Evolutionary conservation across 2,113 vertebrate species (phyloP), one percentile per base, ranked within the genome.

Genomic region (Hyaena hyaena): DNA sequence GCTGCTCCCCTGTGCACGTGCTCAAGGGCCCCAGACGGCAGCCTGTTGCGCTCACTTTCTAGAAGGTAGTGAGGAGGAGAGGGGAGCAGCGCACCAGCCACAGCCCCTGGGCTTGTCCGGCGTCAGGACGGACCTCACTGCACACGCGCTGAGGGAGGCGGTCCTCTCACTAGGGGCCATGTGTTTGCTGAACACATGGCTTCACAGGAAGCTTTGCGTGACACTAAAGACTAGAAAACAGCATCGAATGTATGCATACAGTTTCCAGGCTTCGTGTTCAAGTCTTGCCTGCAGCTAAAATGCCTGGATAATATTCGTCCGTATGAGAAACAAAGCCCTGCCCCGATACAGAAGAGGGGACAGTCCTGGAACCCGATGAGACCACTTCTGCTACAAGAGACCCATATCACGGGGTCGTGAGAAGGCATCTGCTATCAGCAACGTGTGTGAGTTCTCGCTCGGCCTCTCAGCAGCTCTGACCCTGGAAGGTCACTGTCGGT

Each of bases 391-490:
- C 5, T 9, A 5, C 1, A 7, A 48, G 28, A n/a, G 17, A 9
- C 5, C 12, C 2, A 3, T 0, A 31, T 7, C 5, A 0, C 4
- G 2, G 0, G 0, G 28, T 55, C 15, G 1, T 21, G 43, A 17
- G 24, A 45, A 14, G 12, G 55, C 2, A 33, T 28, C 26, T 8
- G 45, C 10, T 2, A 1, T 24, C 31, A 16, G 65, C 24, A 23
- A 16, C 68, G 2, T 7, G 3, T 31, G 28, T 31, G 50, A 23
- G 12, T 50, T 5, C 24, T 15, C 24, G 10, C 4, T 31, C 28
- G 9, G 23, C 23, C 39, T 74, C 19, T 4, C 5, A 6, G 24
- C 2, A 16, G 2, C 17, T 5, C 2, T 4, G 48, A 19, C 48
- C 28, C n/a, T 24, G n/a, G 68, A 23, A 66, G 50, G 50, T 65